phyloP scores from a whole-genome alignment of 2,797 vertebrate species.

The Typhlichthys subterraneus region DNA sequence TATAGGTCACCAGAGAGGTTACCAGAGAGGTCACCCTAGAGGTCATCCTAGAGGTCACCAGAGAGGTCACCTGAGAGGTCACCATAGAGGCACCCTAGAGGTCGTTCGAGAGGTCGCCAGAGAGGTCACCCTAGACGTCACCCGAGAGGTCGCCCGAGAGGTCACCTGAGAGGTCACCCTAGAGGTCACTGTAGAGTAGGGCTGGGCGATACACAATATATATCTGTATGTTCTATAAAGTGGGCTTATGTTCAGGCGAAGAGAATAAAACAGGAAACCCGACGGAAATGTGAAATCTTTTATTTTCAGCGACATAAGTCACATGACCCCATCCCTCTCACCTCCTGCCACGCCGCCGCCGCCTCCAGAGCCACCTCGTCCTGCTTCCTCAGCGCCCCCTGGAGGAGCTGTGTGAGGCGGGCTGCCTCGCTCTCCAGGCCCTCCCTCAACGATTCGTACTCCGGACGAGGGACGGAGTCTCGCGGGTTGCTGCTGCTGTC shows the following conservation, averaged over 20 bases:
- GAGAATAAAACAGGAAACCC: too few species aligned
- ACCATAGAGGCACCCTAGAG: background rate
- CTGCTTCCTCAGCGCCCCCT: constrained; percentile 86
- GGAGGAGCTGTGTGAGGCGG: constrained; percentile 84
- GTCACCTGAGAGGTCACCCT: background rate
- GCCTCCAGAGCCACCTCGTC: constrained; percentile 86
- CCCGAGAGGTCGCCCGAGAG: background rate
- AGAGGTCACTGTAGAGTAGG: background rate
- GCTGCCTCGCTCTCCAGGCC: constrained; percentile 83
- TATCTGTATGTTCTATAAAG: too few species aligned
- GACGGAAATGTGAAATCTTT: too few species aligned
- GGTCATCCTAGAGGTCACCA: background rate
- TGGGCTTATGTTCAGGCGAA: too few species aligned
- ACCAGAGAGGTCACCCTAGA: background rate
- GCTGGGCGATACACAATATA: too few species aligned
- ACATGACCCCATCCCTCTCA: constrained; percentile 48
- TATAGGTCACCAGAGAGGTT: too few species aligned
- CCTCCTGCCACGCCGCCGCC: constrained; percentile 84
- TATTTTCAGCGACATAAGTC: too few species aligned
- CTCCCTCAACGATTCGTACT: constrained; percentile 80
- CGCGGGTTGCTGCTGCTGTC: constrained; percentile 69
- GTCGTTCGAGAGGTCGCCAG: too few species aligned
- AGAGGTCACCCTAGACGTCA: too few species aligned
- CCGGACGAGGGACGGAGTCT: constrained; percentile 76
- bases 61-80: background rate